Evolutionary conservation across 2,888 invertebrate species (phyloP).

Genomic region (Masnerella sp.): DNA sequence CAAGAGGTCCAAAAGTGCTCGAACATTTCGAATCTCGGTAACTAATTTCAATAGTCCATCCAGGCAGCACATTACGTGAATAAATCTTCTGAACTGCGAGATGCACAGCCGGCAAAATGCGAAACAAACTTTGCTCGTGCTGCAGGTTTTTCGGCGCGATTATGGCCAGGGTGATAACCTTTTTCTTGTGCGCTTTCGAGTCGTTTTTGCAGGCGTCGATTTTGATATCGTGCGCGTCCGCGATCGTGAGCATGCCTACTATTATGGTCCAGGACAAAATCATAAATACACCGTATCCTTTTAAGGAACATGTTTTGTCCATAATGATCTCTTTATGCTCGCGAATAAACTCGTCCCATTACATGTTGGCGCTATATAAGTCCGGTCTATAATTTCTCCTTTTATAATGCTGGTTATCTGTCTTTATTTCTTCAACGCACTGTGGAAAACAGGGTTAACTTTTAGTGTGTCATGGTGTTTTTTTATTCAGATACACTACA

Average conservation of each 20-base stretch:
- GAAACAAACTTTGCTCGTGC: slow-evolving; percentile 82
- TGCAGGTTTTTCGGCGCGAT: slow-evolving; percentile 82
- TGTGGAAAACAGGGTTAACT: too few relatives aligned
- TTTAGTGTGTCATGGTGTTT: too few relatives aligned
- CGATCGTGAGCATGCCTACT: slow-evolving; percentile 14
- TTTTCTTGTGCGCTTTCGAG: slow-evolving; percentile 48
- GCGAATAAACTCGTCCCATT: too few relatives aligned
- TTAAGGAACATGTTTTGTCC: slow-evolving; percentile 19
- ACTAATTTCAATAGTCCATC: slow-evolving; percentile 84
- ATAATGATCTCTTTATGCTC: too few relatives aligned
- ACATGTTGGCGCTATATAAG: too few relatives aligned
- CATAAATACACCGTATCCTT: slow-evolving; percentile 21
- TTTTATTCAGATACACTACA: too few relatives aligned
- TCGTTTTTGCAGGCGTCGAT: slow-evolving; percentile 1
- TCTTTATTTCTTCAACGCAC: too few relatives aligned
- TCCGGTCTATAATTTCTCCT: too few relatives aligned
- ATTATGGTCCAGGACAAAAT: slow-evolving; percentile 33
- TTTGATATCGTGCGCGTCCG: slow-evolving; percentile 23
- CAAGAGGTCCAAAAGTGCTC: slow-evolving; percentile 86
- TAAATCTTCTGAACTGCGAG: slow-evolving; percentile 84
- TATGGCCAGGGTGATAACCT: slow-evolving; percentile 82
- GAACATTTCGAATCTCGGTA: slow-evolving; percentile 87
- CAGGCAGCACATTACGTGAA: slow-evolving; percentile 81
- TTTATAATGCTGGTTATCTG: too few relatives aligned
- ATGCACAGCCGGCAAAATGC: slow-evolving; percentile 85